Evolutionary conservation across 2,113 vertebrate species (phyloP), one percentile per base, ranked within the genome.

Genomic region (Grus americana): DNA sequence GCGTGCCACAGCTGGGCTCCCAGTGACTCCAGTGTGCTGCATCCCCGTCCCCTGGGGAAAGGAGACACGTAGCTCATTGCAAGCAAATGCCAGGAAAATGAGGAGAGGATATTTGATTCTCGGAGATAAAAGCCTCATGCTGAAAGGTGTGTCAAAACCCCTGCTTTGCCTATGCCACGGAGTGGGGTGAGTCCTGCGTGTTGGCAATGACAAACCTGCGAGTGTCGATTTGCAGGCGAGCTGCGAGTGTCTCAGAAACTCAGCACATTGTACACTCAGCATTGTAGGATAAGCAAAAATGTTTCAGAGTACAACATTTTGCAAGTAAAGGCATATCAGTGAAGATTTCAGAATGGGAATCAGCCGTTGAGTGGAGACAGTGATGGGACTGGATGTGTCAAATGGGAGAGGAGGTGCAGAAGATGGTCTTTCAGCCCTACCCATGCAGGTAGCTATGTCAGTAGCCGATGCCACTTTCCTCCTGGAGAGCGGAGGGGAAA

Each of bases 31-130:
- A 20, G 52, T 3, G 38, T 20, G 27, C 65, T 92, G 70, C 50
- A 26, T 63, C 61, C 49, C 30, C 26, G 22, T 42, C 15, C 42
- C 36, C 38, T 6, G 40, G n/a, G 47, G 42, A 49, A 66, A 54
- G 57, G 44, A 81, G 66, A 59, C 7, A 3, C 3, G 18, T 26
- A 59, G 66, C 42, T 70, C 52, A 47, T 34, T 40, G 55, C 70
- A 81, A 91, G 61, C 70, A 95, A 87, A 90, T 54, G 47, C 66
- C 61, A 93, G 71, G 82, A 85, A 93, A 95, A 96, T 55, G 38
- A 85, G 66, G 72, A 87, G 66, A 74, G 52, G 11, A 36, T 63
- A 66, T 95, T 88, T 86, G 82, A 67, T 75, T 90, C 12, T 30
- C n/a, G 2, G 52, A 59, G 74, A 44, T 59, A 71, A 91, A 76